Percentiles rank a stretch among this genome's conserved stretches.
phyloP scores from a whole-genome alignment of 2,113 vertebrate species.

The Cyrtonyx montezumae region DNA sequence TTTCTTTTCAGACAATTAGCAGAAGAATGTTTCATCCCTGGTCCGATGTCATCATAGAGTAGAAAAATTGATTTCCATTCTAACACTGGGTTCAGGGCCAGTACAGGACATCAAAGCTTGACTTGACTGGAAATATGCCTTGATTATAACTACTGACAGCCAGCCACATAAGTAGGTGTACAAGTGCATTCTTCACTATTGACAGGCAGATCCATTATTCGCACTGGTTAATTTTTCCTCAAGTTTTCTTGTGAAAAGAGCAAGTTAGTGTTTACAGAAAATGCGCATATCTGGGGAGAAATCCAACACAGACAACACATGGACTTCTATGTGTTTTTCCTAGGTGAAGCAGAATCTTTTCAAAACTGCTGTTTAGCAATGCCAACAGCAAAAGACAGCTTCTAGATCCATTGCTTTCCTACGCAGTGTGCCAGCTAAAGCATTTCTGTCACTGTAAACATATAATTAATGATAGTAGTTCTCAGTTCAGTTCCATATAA shows the following conservation, averaged over 20 bases:
- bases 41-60: neutral
- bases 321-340: neutral
- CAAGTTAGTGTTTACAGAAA: neutral
- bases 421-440: neutral
- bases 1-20: constrained; percentile 31
- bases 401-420: neutral
- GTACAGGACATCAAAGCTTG: neutral
- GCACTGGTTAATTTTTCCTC: neutral
- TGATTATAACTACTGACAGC: neutral
- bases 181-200: neutral
- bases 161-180: neutral
- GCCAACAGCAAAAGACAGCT: neutral
- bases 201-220: neutral
- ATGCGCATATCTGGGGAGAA: neutral
- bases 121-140: neutral
- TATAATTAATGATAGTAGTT: neutral
- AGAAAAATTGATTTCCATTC: neutral
- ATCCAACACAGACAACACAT: neutral
- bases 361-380: neutral
- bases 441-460: neutral
- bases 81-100: neutral
- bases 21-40: constrained; percentile 26
- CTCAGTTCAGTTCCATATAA: neutral
- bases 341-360: neutral
- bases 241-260: neutral